A percentile compares a stretch with the other conserved stretches of the same genome.
Evolutionary conservation across 2,113 vertebrate species (phyloP).

Genomic region (Lepus timidus): DNA sequence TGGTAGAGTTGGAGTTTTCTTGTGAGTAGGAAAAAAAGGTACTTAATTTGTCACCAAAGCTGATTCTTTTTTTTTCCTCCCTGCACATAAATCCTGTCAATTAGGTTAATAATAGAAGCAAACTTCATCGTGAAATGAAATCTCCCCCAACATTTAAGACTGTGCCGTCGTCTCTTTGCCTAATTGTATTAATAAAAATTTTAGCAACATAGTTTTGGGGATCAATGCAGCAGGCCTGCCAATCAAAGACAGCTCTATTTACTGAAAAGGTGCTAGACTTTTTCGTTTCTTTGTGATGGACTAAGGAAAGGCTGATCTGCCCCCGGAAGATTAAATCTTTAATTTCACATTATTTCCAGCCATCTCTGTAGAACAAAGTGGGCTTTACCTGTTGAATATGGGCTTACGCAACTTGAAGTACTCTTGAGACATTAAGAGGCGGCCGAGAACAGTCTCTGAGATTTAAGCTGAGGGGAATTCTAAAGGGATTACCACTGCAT

Average conservation of each 20-base stretch:
- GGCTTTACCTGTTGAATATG: slow-evolving; percentile 96
- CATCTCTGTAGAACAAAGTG: slow-evolving; percentile 94
- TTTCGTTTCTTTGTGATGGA: slow-evolving; percentile 86
- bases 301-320: slow-evolving; percentile 92
- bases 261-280: slow-evolving; percentile 88
- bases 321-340: slow-evolving; percentile 95
- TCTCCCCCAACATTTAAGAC: slow-evolving; percentile 75
- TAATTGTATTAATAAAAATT: slow-evolving; percentile 87
- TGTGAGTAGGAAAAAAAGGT: not conserved
- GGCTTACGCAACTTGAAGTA: slow-evolving; percentile 94
- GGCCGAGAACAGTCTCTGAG: slow-evolving; percentile 87
- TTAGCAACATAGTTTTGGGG: slow-evolving; percentile 86
- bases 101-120: slow-evolving; percentile 83
- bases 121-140: slow-evolving; percentile 80
- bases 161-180: slow-evolving; percentile 73
- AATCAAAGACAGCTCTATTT: slow-evolving; percentile 87
- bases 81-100: slow-evolving; percentile 83
- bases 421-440: slow-evolving; percentile 92
- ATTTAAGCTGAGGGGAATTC: slow-evolving; percentile 94
- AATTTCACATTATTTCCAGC: slow-evolving; percentile 94
- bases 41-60: slow-evolving; percentile 83
- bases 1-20: not conserved
- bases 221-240: slow-evolving; percentile 87
- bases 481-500: slow-evolving; percentile 96
- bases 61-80: slow-evolving; percentile 61